Conservation (phyloP, 53 echinoderm and acorn worm species). For the Patiria pectinifera region DNA sequence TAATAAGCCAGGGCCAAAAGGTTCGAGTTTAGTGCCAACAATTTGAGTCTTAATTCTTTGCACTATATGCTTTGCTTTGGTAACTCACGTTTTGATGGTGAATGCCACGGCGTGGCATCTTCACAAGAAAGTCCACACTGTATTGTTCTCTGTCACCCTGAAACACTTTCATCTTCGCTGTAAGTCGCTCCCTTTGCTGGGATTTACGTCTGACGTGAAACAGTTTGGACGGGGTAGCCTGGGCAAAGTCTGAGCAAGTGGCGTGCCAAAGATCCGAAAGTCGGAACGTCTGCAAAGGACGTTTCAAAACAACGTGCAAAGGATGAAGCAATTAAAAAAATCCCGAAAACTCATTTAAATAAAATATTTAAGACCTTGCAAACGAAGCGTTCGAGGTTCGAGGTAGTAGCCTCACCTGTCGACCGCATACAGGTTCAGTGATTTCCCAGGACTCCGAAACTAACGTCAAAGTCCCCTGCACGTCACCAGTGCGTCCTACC, state of each 20-base stretch:
- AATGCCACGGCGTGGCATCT: background rate
- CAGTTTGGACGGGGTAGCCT: background rate
- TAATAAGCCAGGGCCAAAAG: too few species aligned
- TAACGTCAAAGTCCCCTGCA: background rate
- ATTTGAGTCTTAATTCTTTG: too few species aligned
- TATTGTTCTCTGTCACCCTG: background rate
- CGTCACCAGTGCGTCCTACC: background rate
- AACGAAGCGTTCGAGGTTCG: background rate
- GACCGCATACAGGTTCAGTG: constrained; percentile 1
- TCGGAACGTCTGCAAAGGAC: background rate
- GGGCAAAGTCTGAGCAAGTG: background rate
- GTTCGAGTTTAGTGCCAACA: too few species aligned
- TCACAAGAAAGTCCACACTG: constrained; percentile 3
- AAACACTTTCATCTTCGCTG: background rate
- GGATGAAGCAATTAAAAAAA: background rate
- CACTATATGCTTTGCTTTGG: background rate
- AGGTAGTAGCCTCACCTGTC: background rate
- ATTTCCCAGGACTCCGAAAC: background rate
- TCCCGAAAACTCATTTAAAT: background rate
- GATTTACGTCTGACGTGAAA: background rate
- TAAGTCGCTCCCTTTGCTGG: background rate
- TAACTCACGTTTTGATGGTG: background rate
- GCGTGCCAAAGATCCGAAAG: background rate
- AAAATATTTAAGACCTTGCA: too few species aligned
- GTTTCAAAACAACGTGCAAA: background rate